Conservation (phyloP, 2,888 invertebrate species). For the Epinotia brunnichana region DNA sequence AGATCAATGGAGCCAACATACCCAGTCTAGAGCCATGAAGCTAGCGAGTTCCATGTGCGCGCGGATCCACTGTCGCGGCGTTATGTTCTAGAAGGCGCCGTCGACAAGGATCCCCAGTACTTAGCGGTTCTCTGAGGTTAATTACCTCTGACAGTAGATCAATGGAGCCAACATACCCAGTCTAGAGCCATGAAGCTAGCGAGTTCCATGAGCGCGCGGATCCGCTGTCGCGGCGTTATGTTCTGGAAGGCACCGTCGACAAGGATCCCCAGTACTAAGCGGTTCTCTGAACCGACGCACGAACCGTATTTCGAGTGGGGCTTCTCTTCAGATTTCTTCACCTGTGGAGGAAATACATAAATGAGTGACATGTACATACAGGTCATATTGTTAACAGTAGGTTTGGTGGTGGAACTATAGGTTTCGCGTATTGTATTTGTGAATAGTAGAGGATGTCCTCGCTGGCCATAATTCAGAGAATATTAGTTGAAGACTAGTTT, state of each 20-base stretch:
- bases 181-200: slow-evolving; percentile 88
- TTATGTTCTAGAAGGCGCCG: slow-evolving; percentile 85
- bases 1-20: too few relatives aligned
- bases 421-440: too few relatives aligned
- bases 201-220: slow-evolving; percentile 87
- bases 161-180: too few relatives aligned
- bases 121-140: too few relatives aligned
- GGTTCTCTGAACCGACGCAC: slow-evolving; percentile 66
- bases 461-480: too few relatives aligned
- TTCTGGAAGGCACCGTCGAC: slow-evolving; percentile 86
- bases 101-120: too few relatives aligned
- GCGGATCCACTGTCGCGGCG: slow-evolving; percentile 85
- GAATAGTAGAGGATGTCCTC: too few relatives aligned
- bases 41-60: slow-evolving; percentile 88
- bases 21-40: too few relatives aligned
- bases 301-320: slow-evolving; percentile 77
- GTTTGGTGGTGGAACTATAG: too few relatives aligned
- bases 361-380: neutral
- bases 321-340: slow-evolving; percentile 73
- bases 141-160: too few relatives aligned
- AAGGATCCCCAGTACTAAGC: slow-evolving; percentile 86
- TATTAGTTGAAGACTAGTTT: too few relatives aligned
- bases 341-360: slow-evolving; percentile 59
- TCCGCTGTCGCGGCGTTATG: slow-evolving; percentile 85
- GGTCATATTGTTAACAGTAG: too few relatives aligned